A percentile compares a stretch with the other conserved stretches of the same genome.
These are phyloP conservation scores for Pyrgilauda ruficollis DNA, from an alignment of 2,113 vertebrate genomes.

Conservation along the genomic window DNA sequence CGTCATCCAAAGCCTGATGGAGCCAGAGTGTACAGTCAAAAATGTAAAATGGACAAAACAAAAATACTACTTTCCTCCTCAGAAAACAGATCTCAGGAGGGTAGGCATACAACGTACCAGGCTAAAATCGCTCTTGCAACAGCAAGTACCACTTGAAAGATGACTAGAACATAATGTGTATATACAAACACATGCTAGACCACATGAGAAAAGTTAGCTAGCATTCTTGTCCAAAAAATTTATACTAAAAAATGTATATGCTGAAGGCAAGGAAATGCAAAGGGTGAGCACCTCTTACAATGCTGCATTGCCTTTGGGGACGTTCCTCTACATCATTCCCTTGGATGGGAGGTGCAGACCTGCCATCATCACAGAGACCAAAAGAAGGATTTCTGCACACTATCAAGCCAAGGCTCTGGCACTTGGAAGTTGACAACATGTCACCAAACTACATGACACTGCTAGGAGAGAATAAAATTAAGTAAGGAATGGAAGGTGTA, in stretches of 20 bases:
- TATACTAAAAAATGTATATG: background rate
- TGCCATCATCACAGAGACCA: background rate
- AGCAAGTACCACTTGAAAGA: conserved; percentile 4
- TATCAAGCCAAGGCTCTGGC: background rate
- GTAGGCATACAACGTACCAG: background rate
- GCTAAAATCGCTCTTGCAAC: background rate
- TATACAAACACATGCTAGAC: background rate
- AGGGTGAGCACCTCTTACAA: background rate
- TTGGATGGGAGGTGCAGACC: background rate
- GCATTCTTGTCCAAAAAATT: background rate
- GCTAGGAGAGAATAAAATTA: background rate
- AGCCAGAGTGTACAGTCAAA: background rate
- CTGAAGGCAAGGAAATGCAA: conserved; percentile 27
- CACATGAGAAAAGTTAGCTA: conserved; percentile 15
- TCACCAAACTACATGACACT: background rate
- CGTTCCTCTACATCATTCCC: background rate
- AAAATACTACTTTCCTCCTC: background rate
- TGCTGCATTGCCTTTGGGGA: background rate
- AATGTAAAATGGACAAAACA: background rate
- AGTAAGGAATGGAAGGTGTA: background rate
- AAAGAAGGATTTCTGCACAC: background rate
- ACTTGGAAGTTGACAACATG: background rate
- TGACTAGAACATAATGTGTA: background rate
- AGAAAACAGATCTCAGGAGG: background rate
- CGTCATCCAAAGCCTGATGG: background rate